A percentile compares a stretch with the other conserved stretches of the same genome.
phyloP scores from a whole-genome alignment of 2,888 invertebrate genomes.

The Callyntrura guangdongensis region DNA sequence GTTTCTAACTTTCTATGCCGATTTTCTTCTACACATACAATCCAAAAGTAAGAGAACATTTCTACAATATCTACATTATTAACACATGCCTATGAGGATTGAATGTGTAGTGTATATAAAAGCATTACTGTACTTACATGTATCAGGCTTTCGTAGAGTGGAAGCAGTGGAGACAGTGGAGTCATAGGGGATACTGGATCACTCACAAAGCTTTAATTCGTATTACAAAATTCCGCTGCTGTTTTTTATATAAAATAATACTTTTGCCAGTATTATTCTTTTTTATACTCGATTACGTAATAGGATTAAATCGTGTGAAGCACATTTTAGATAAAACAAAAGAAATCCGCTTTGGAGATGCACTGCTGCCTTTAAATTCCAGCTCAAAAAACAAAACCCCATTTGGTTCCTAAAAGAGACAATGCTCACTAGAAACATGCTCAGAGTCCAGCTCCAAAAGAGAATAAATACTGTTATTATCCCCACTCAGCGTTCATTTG shows the following conservation, averaged over 20 bases:
- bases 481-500: background rate
- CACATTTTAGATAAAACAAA: slow-evolving; percentile 56
- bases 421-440: background rate
- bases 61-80: background rate
- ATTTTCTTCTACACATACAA: background rate
- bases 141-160: slow-evolving; percentile 37
- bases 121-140: slow-evolving; percentile 33
- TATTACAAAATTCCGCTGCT: slow-evolving; percentile 2
- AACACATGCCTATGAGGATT: background rate
- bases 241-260: slow-evolving; percentile 4
- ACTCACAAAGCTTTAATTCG: slow-evolving; percentile 21
- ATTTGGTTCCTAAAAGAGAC: background rate
- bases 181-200: slow-evolving; percentile 45
- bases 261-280: background rate
- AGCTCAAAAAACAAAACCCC: background rate
- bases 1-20: background rate
- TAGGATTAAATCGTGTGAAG: slow-evolving; percentile 61
- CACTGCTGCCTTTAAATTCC: slow-evolving; percentile 21
- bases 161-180: slow-evolving; percentile 38
- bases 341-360: slow-evolving; percentile 10
- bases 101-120: slow-evolving; percentile 17
- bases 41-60: background rate
- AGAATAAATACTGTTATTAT: background rate
- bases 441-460: background rate
- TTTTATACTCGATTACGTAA: slow-evolving; percentile 58